Percentiles rank a stretch among this genome's conserved stretches.
These are phyloP conservation scores for Trogon surrucura DNA, from an alignment of 2,113 vertebrate species.

Conservation along the genomic window DNA sequence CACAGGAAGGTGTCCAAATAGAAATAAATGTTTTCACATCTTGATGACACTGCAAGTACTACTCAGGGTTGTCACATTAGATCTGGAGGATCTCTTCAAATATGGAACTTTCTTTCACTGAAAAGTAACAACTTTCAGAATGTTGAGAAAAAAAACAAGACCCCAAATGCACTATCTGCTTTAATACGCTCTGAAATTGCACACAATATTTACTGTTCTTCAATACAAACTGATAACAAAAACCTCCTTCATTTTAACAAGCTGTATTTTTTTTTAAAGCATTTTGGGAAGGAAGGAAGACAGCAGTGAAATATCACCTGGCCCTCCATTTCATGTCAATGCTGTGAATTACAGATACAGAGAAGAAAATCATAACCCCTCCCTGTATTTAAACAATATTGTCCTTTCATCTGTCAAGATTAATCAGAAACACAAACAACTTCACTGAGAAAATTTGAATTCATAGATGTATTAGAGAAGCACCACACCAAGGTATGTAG, in stretches of 20 bases:
- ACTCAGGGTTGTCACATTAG: neutral
- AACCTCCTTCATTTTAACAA: neutral
- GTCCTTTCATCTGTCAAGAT: neutral
- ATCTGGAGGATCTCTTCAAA: neutral
- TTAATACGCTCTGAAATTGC: neutral
- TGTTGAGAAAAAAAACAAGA: neutral
- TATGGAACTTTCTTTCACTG: neutral
- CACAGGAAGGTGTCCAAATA: neutral
- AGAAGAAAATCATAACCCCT: neutral
- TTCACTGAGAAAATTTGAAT: neutral
- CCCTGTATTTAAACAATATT: neutral
- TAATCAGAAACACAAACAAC: neutral
- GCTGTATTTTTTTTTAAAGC: fast-evolving
- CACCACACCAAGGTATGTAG: neutral
- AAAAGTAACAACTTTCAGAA: neutral
- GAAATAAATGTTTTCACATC: neutral
- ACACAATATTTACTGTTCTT: neutral
- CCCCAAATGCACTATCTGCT: neutral
- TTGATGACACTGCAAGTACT: neutral
- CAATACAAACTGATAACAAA: neutral
- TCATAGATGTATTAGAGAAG: neutral
- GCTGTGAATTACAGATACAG: neutral
- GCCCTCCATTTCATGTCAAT: neutral
- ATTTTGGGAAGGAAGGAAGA: neutral
- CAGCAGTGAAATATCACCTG: neutral